phyloP scores from a whole-genome alignment of 92 coral and sea anemone genomes.

The Plumapathes pennacea region DNA sequence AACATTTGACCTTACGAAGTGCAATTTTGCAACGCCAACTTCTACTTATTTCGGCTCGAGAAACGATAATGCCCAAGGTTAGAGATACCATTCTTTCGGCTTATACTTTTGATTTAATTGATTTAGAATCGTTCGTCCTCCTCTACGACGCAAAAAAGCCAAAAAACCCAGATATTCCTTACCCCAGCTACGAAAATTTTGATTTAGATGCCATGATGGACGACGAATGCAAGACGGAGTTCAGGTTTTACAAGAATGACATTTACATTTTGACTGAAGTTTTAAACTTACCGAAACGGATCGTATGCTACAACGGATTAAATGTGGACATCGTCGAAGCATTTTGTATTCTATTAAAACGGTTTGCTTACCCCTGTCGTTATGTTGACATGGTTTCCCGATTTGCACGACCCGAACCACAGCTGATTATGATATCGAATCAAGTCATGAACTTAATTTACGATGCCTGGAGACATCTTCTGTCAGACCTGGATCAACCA shows the following conservation, averaged over 20 bases:
- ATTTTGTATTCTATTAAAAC: conserved; percentile 37
- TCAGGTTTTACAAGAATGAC: conserved; percentile 57
- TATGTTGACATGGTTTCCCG: conserved; percentile 45
- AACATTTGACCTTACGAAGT: conserved; percentile 20
- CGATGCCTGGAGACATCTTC: conserved; percentile 39
- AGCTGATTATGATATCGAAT: conserved; percentile 58
- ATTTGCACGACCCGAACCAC: conserved; percentile 64
- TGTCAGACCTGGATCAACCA: conserved; percentile 48
- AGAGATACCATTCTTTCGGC: conserved; percentile 19
- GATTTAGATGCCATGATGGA: conserved; percentile 37
- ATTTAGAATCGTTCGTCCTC: conserved; percentile 18
- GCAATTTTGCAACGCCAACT: no score
- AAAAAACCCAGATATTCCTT: conserved; percentile 43
- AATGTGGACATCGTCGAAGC: conserved; percentile 45
- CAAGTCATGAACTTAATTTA: conserved; percentile 39
- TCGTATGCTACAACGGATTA: conserved; percentile 38
- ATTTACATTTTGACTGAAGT: conserved; percentile 35
- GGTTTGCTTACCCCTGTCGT: conserved; percentile 59
- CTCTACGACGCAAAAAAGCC: conserved; percentile 16
- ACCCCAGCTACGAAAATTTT: conserved; percentile 21
- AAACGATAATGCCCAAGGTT: conserved; percentile 21
- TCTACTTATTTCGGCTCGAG: no score
- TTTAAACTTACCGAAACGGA: conserved; percentile 27
- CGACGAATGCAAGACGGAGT: conserved; percentile 46
- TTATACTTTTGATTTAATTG: conserved; percentile 16